These are phyloP conservation scores for Leptodactylus fuscus DNA, from an alignment of 2,113 vertebrate genomes.

Conservation along the genomic window DNA sequence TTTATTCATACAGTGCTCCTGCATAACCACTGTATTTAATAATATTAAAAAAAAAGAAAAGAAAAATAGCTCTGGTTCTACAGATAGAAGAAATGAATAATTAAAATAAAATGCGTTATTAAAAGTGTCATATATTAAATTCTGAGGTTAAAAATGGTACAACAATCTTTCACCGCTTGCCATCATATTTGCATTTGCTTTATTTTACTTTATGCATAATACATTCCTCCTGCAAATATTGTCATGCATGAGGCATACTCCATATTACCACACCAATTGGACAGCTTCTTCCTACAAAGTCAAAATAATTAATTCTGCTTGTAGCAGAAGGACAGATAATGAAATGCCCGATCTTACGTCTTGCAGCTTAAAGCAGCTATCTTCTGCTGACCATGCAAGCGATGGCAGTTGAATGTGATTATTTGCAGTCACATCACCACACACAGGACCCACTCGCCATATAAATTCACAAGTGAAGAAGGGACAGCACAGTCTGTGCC, in stretches of 20 bases:
- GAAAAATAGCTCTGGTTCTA: not conserved
- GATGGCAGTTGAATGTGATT: conserved; percentile 43
- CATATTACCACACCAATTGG: conserved; percentile 40
- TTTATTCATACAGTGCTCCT: not conserved
- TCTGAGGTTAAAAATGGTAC: not conserved
- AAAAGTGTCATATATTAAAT: not conserved
- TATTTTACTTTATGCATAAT: conserved; percentile 13
- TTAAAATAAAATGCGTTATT: conserved; percentile 5
- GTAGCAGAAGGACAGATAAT: conserved; percentile 52
- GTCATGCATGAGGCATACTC: conserved; percentile 31
- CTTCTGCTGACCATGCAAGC: conserved; percentile 54
- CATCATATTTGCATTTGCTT: conserved; percentile 20
- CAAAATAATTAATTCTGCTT: conserved; percentile 51
- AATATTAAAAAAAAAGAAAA: not conserved
- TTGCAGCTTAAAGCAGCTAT: conserved; percentile 35
- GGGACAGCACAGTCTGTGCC: conserved; percentile 28
- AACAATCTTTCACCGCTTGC: conserved; percentile 17
- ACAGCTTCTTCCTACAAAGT: conserved; percentile 20
- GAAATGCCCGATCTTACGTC: conserved; percentile 45
- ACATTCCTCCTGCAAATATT: conserved; percentile 4
- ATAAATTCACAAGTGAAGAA: conserved; percentile 35
- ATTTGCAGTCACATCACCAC: conserved; percentile 53
- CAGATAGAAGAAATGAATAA: conserved; percentile 15
- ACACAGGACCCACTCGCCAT: conserved; percentile 36
- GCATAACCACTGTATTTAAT: no score